A percentile compares a stretch with the other conserved stretches of the same genome.
These are phyloP conservation scores for Pedetes capensis DNA, from an alignment of 2,113 vertebrate species.

Conservation along the genomic window DNA sequence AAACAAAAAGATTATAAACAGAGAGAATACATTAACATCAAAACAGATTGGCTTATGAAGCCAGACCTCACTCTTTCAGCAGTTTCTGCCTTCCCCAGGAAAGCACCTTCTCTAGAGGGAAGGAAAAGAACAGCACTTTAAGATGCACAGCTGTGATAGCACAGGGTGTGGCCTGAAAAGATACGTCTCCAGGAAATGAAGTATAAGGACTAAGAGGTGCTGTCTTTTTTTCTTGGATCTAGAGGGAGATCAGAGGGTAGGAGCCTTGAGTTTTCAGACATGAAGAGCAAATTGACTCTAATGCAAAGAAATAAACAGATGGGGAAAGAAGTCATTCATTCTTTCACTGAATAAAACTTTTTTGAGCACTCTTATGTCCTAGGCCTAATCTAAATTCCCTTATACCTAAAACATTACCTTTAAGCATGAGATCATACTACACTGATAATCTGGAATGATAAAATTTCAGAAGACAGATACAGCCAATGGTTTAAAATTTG, in stretches of 20 bases:
- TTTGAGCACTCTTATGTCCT: not conserved
- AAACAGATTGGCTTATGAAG: not conserved
- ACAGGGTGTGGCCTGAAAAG: not conserved
- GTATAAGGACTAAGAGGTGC: not conserved
- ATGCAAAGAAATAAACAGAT: not conserved
- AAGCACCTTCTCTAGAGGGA: not conserved
- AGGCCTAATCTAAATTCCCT: not conserved
- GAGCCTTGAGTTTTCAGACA: not conserved
- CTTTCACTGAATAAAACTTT: not conserved
- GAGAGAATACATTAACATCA: not conserved
- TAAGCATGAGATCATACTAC: not conserved
- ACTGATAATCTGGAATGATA: too few relatives aligned
- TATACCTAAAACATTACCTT: not conserved
- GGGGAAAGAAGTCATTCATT: not conserved
- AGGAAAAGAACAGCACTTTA: not conserved
- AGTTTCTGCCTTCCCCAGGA: not conserved
- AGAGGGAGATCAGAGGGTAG: not conserved
- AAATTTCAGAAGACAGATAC: too few relatives aligned
- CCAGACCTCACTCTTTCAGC: not conserved
- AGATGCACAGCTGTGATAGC: not conserved
- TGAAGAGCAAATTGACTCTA: not conserved
- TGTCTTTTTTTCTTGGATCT: not conserved
- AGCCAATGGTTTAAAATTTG: too few relatives aligned
- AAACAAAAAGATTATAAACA: not conserved
- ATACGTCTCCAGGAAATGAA: not conserved